A percentile compares a stretch with the other conserved stretches of the same genome.
Evolutionary conservation across 2,888 invertebrate genomes (phyloP).

Genomic region (Melipona bicolor): DNA sequence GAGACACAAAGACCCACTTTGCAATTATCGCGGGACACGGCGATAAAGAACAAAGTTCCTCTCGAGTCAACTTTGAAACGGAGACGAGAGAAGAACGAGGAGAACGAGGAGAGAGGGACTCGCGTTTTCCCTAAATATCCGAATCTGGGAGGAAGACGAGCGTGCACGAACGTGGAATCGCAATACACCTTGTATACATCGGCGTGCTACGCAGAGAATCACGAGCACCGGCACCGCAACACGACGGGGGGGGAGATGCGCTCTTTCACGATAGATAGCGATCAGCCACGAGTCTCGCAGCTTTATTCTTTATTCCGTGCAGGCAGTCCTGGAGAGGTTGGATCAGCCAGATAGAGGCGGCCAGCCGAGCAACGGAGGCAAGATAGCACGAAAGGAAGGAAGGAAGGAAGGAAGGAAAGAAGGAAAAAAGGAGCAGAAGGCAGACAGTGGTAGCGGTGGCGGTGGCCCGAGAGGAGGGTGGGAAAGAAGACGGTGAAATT

Average conservation of each 20-base stretch:
- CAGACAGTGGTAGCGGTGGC: neutral
- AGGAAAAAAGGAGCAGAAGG: slow-evolving; percentile 5
- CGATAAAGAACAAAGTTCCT: slow-evolving; percentile 18
- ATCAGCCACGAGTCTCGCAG: slow-evolving; percentile 74
- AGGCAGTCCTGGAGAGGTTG: slow-evolving; percentile 71
- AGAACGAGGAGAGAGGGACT: neutral
- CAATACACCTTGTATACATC: slow-evolving; percentile 33
- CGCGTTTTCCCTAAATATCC: neutral
- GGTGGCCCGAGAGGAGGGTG: neutral
- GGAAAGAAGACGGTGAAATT: slow-evolving; percentile 45
- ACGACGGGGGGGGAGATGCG: slow-evolving; percentile 46
- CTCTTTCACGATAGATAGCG: slow-evolving; percentile 78
- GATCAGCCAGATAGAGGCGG: slow-evolving; percentile 69
- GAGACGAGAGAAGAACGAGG: neutral
- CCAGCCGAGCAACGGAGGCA: slow-evolving; percentile 40
- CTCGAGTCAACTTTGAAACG: neutral
- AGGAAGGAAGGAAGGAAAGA: slow-evolving; percentile 7
- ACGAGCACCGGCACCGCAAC: slow-evolving; percentile 40
- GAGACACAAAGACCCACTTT: slow-evolving; percentile 4
- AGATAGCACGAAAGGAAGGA: slow-evolving; percentile 35
- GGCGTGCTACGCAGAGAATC: slow-evolving; percentile 55
- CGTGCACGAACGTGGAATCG: slow-evolving; percentile 46
- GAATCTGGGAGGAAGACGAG: slow-evolving; percentile 4
- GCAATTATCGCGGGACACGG: slow-evolving; percentile 6
- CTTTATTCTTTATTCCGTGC: slow-evolving; percentile 80